Percentiles rank a stretch among this genome's conserved stretches.
Conservation (phyloP, 53 echinoderm and acorn worm genomes). For the Echinometra lucunter region DNA sequence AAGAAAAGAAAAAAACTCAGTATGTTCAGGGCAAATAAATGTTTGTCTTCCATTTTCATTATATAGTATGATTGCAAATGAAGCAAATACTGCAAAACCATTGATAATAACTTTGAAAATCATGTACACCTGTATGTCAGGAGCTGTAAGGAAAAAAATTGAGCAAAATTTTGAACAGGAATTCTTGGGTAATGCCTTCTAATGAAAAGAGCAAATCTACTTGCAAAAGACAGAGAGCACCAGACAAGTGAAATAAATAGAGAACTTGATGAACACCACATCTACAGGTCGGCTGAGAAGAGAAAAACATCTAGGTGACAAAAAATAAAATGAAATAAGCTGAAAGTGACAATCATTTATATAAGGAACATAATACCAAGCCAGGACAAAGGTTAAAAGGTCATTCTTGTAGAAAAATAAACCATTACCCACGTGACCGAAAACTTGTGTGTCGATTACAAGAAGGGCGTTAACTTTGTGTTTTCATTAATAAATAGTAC, state of each 20-base stretch:
- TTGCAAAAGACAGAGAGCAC: not conserved
- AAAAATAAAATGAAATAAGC: not conserved
- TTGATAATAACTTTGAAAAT: no score
- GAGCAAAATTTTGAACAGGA: not conserved
- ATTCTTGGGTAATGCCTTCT: not conserved
- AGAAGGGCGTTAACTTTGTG: no score
- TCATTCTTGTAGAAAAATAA: not conserved
- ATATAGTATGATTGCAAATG: not conserved
- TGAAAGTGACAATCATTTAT: conserved; percentile 15
- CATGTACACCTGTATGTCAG: no score
- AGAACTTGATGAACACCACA: conserved; percentile 15
- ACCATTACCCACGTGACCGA: no score
- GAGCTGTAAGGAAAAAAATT: not conserved
- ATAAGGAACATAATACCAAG: not conserved
- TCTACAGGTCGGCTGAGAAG: not conserved
- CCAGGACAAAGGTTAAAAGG: not conserved
- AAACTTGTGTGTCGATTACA: no score
- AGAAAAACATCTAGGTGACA: conserved; percentile 12
- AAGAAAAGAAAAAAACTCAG: no score
- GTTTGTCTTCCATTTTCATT: not conserved
- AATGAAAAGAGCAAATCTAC: not conserved
- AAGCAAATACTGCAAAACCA: not conserved
- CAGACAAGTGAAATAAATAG: not conserved
- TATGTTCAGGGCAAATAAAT: no score
- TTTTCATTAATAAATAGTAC: no score